Evolutionary conservation across 1,140 invertebrate species (phyloP), one percentile per base, ranked within the genome.

Genomic region (Chrysomallon squamiferum): DNA sequence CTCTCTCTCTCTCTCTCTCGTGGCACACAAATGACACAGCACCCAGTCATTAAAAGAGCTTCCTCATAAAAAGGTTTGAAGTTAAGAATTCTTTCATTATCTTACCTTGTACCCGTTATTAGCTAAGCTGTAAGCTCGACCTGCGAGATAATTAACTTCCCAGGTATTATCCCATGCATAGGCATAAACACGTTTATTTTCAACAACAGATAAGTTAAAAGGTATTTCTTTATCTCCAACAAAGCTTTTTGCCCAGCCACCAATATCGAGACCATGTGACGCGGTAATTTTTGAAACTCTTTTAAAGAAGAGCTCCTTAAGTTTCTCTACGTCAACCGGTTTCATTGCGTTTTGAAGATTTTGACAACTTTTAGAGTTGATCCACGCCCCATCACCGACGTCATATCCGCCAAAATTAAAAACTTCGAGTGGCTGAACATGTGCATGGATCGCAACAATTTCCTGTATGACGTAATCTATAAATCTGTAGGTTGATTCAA

Each of bases 391-490:
- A 13, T 59, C 41, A 0, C 78, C 69, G 15, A 78, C 72, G 30
- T 82, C 80, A 60, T 81, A 78, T 13, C 81, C 82, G 9, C 80
- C 82, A 38, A 81, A 74, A 62, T 80, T 68, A 47, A 75, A 78
- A 5, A 73, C 69, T 49, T 72, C 77, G 13, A 84, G 54, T 0
- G 81, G 75, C 30, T 72, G 68, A 30, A 71, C 67, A 2, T 68
- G 56, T 32, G 49, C 13, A 49, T 81, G 77, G 66, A 81, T 73
- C 2, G 57, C 52, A 33, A 66, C 63, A 1, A 81, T 41, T 38
- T 66, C 74, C 2, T 49, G 32, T 3, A 80, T 18, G 2, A 75
- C 68, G 7, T 69, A 30, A 25, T 33, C 59, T 7, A 76, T 50
- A 59, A 76, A 77, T 15, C 25, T 59, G 59, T 77, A 83, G 0